Conservation (phyloP, 2,797 vertebrate genomes). For the Poecilia wingei region DNA sequence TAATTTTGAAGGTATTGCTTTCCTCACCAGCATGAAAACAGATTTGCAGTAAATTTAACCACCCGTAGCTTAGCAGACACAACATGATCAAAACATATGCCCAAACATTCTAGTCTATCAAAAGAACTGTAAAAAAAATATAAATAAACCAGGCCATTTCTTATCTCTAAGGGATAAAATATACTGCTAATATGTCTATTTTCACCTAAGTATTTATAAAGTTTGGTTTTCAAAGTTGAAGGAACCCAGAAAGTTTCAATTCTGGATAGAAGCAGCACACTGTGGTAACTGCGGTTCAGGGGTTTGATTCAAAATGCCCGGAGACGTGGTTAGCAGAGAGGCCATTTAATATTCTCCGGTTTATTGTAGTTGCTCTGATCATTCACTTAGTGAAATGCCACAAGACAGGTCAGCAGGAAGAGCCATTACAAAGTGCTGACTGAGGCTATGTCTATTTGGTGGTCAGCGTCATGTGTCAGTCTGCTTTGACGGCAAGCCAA, state of each 20-base stretch:
- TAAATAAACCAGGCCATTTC: constrained; percentile 42
- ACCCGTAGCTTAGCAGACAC: constrained; percentile 50
- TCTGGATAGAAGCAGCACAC: constrained; percentile 52
- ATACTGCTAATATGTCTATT: constrained; percentile 60
- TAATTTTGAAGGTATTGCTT: constrained; percentile 52
- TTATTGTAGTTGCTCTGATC: constrained; percentile 70
- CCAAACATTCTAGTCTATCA: constrained; percentile 30
- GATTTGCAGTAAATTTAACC: constrained; percentile 57
- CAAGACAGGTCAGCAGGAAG: constrained; percentile 71
- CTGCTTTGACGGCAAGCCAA: constrained; percentile 43
- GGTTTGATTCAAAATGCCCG: constrained; percentile 59
- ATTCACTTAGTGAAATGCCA: constrained; percentile 69
- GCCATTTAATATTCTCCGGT: constrained; percentile 69
- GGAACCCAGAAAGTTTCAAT: constrained; percentile 50
- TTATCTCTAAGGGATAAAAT: constrained; percentile 43
- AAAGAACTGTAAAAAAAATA: constrained; percentile 48
- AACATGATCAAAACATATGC: constrained; percentile 60
- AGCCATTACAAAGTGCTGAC: constrained; percentile 68
- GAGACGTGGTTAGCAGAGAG: constrained; percentile 60
- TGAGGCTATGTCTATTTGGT: constrained; percentile 45
- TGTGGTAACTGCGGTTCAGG: constrained; percentile 69
- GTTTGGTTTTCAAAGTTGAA: constrained; percentile 39
- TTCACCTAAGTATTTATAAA: constrained; percentile 60
- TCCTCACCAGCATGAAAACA: constrained; percentile 59
- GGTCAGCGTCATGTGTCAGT: constrained; percentile 61